Base-by-base conservation (phyloP, 2,888 invertebrate species). In the Ornithoptera alexandrae region DNA sequence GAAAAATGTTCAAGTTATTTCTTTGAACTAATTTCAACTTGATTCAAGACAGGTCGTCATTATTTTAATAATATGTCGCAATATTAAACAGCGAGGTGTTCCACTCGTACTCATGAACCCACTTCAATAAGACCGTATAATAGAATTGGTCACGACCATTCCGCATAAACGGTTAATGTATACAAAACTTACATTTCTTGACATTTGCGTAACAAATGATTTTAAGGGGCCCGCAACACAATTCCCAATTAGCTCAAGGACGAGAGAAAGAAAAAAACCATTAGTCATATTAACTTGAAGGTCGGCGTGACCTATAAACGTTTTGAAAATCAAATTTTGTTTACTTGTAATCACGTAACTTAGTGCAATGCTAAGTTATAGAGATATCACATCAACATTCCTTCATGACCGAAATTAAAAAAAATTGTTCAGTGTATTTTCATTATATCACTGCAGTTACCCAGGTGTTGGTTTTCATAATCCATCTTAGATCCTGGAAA, bases 241-340 rank as follows among this genome's bases (percentile, higher is more conserved):
- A 74, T 78, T 77, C 69, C 73, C 72, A 80, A 81, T 81, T 79
- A 81, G 81, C 74, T 77, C 84, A 84, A 84, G 84, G 84, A 73
- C 76, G 53, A 75, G 74, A 61, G 24, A 71, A 74, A 63, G 71
- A 75, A 71, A 69, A 75, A 75, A 72, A 68, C 30, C 10, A 46
- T 66, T 6, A 71, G 71, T 73, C 63, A 70, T 67, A 69, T 62
- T 68, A 65, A 65, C 71, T 71, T 68, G 65, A 71, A 71, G 74
- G 72, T 77, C 72, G 70, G 74, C 74, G 73, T 78, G 73, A 75
- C 78, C 76, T 69, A 74, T 74, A 77, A 74, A 70, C 12, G 30
- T 60, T 65, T 56, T 12, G 8, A 62, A 62, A 67, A 56, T 64
- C 30, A 30, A 64, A 64, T 69, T 60, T 67, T 56, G 61, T 59